Base-by-base conservation (phyloP, 2,888 invertebrate genomes). In the Catocala fraxini region DNA sequence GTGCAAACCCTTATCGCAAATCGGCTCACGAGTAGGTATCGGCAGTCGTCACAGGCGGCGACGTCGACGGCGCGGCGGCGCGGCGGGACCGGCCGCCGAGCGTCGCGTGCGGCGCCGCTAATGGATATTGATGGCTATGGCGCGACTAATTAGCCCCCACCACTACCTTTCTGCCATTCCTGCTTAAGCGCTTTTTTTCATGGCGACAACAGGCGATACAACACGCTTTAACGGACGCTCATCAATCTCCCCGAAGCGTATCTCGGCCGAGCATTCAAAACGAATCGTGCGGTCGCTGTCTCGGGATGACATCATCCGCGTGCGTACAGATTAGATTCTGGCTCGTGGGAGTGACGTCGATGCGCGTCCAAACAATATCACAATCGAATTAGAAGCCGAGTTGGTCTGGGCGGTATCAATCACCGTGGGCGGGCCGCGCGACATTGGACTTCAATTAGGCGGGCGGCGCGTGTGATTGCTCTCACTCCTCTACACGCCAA, bases 381-480 rank as follows among this genome's bases (percentile, higher is more conserved):
- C 89, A 90, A 91, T 91, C 89, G 89, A 90, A 92, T 92, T 92
- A 91, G 90, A 90, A 85, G 87, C 87, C 82, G 84, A 80, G 82
- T 82, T 82, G 85, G 83, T 83, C 86, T 86, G 89, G 89, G 87
- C 87, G 89, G 91, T 92, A 93, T 93, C 92, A 92, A 93, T 93
- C 93, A 92, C 90, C 88, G 90, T 89, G 90, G 92, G 92, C 90
- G 93, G 89, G 89, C 89, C 75, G 89, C 82, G 86, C 91, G 93
- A 93, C 93, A 93, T 91, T 93, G 93, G 92, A 92, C 92, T 93
- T 93, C 93, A 93, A 93, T 94, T 94, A 94, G 93, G 88, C 92
- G 90, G 90, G 89, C 89, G 90, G 88, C 89, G 89, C 86, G 87
- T 87, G 89, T 91, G 91, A 92, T 91, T 92, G 91, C 91, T 91